Conservation (phyloP, 2,113 vertebrate genomes). For the Todiramphus chloris region DNA sequence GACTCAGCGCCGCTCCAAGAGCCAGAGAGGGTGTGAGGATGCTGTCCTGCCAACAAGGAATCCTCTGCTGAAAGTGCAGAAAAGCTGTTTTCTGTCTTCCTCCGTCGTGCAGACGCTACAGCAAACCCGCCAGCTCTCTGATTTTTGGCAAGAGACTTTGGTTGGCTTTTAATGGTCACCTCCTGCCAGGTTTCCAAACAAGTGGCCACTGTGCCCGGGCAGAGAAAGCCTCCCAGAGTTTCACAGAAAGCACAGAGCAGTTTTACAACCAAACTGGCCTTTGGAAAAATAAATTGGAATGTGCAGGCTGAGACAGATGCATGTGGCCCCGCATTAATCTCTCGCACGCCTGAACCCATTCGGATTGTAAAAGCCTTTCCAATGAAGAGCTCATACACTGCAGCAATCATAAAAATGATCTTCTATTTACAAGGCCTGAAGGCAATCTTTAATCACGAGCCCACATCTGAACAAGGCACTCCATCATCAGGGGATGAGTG, state of each 20-base stretch:
- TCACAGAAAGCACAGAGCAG: not conserved
- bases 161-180: not conserved
- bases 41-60: not conserved
- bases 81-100: not conserved
- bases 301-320: not conserved
- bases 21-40: not conserved
- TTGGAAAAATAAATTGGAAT: not conserved
- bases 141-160: not conserved
- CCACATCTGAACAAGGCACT: not conserved
- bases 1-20: not conserved
- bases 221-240: not conserved
- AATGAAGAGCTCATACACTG: not conserved
- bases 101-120: rapidly evolving
- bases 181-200: not conserved
- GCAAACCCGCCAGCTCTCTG: not conserved
- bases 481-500: not conserved
- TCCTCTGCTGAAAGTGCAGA: not conserved
- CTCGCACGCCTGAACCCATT: not conserved
- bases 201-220: not conserved
- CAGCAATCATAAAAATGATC: conserved; percentile 11
- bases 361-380: not conserved
- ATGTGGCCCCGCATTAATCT: not conserved
- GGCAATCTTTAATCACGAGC: not conserved
- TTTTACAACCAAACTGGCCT: not conserved
- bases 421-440: not conserved